Base-by-base conservation (phyloP, 2,888 invertebrate species). In the Griposia aprilina region DNA sequence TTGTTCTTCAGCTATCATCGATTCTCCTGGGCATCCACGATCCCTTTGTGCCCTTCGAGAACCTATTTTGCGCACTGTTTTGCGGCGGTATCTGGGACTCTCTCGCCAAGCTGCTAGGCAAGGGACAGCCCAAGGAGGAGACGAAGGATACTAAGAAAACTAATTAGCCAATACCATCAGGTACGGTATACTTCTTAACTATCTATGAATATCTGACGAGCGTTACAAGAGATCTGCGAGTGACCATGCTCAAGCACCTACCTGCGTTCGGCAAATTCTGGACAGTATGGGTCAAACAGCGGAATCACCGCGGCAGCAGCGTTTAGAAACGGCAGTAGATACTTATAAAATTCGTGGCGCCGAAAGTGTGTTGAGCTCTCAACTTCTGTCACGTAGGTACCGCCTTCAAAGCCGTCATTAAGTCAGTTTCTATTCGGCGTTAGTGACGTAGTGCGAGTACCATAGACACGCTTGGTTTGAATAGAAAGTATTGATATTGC, bases 61-160 rank as follows among this genome's bases (percentile, higher is more conserved):
- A 99, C 95, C 97, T 99, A 78, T 98, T 99, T 97, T 99, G 99
- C 94, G 99, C 99, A 41, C 97, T 99, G 73, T 99, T 99, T 97
- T 98, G 99, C 95, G 99, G 99, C 62, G 99, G 99, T 75, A 98
- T 99, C 94, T 99, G 99, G 99, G 99, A 99, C 96, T 99, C 99
- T 59, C 97, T 99, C 92, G 98, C 98, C 83, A 98, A 98, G 94
- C 98, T 99, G 82, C 97, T 99, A 88, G 98, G 98, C 91, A 98
- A 98, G 91, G 98, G 98, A 76, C 98, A 98, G 94, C 97, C 97
- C 60, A 98, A 98, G 93, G 98, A 99, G 93, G 98, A 98, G 90
- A 97, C 98, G 77, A 98, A 98, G 93, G 98, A 98, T 92, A 97
- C 97, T 72, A 98, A 98, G 94, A 98, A 98, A 96, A 98, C 98